Conservation (phyloP, 23 tunicate species). For the Trididemnum nubilum region DNA sequence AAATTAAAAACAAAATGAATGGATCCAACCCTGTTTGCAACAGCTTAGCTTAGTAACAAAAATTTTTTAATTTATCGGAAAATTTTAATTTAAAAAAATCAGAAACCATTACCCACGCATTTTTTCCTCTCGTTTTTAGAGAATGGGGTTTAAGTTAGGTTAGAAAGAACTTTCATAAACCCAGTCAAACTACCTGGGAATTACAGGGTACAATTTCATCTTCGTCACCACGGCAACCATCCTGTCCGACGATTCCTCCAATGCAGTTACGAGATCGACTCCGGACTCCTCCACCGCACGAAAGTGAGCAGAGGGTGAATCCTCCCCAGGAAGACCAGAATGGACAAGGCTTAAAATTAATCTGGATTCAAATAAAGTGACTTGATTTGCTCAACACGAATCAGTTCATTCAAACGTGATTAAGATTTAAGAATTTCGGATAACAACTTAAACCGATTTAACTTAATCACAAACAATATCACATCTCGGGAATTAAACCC, state of each 20-base stretch:
- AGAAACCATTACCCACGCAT: too few species aligned
- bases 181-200: too few species aligned
- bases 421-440: too few species aligned
- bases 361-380: neutral
- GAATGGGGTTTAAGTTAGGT: too few species aligned
- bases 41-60: too few species aligned
- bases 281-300: conserved; percentile 63
- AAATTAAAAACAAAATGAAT: too few species aligned
- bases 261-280: conserved; percentile 49
- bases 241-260: conserved; percentile 54
- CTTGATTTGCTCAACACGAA: neutral
- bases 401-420: too few species aligned
- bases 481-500: neutral
- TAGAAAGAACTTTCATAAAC: too few species aligned
- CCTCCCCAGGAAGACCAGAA: conserved; percentile 66
- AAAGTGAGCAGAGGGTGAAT: conserved; percentile 46
- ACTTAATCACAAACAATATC: neutral
- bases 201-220: conserved; percentile 21
- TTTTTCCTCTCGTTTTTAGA: too few species aligned
- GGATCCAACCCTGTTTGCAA: too few species aligned
- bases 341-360: conserved; percentile 51
- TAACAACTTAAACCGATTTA: neutral
- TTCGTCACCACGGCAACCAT: conserved; percentile 32
- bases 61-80: too few species aligned
- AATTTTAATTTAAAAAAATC: too few species aligned